Conservation (phyloP, 1,140 invertebrate species). For the Chymomyza costata region DNA sequence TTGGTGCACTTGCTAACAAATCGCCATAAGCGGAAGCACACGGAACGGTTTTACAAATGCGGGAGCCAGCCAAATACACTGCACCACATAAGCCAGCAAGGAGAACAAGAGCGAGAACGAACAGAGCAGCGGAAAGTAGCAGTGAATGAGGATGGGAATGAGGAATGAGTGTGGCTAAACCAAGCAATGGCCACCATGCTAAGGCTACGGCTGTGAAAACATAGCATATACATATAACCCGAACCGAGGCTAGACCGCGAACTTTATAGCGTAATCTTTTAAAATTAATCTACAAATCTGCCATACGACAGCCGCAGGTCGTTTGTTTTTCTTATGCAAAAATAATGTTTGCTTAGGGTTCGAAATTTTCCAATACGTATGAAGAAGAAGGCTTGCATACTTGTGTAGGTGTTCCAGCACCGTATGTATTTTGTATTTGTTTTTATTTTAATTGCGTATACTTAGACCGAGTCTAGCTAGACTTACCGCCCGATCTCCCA, state of each 20-base stretch:
- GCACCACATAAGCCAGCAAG: too few relatives aligned
- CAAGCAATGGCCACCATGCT: slow-evolving; percentile 3
- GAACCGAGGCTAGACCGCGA: slow-evolving; percentile 46
- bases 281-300: slow-evolving; percentile 72
- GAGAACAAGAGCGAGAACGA: slow-evolving; percentile 22
- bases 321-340: slow-evolving; percentile 54
- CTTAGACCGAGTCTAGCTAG: too few relatives aligned
- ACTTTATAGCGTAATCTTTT: slow-evolving; percentile 72
- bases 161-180: not conserved
- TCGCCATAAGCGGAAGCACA: slow-evolving; percentile 55
- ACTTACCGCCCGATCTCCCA: slow-evolving; percentile 91
- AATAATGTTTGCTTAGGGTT: slow-evolving; percentile 42
- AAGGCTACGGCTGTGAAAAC: slow-evolving; percentile 2
- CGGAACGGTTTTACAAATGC: slow-evolving; percentile 68
- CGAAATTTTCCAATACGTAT: slow-evolving; percentile 47
- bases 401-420: too few relatives aligned
- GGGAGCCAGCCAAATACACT: too few relatives aligned
- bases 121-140: slow-evolving; percentile 1
- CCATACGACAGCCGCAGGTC: slow-evolving; percentile 64
- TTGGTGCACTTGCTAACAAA: slow-evolving; percentile 70
- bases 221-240: too few relatives aligned
- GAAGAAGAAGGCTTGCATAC: too few relatives aligned
- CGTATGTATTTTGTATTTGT: too few relatives aligned
- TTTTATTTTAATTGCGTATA: too few relatives aligned
- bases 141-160: not conserved